A percentile compares a stretch with the other conserved stretches of the same genome.
Evolutionary conservation across 64 coral and sea anemone species (phyloP).

Genomic region (Montipora capricornis): DNA sequence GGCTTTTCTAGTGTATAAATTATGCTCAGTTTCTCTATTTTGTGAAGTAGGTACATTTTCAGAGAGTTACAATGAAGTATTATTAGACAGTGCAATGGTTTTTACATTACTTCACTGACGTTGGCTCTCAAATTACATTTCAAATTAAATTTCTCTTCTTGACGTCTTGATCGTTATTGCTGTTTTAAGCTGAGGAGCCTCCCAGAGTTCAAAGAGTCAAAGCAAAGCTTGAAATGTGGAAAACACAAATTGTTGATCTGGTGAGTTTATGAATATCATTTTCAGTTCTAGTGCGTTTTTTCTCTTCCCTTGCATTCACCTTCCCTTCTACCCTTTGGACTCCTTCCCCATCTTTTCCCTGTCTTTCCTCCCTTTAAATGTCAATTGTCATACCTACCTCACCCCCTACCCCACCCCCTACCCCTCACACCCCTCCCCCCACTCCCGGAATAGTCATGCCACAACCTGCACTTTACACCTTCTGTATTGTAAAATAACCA

Average conservation of each 20-base stretch:
- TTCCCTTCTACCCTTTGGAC: neutral
- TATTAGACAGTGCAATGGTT: too few relatives aligned
- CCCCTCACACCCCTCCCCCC: neutral
- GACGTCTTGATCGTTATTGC: neutral
- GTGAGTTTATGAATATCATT: neutral
- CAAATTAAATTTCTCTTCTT: too few relatives aligned
- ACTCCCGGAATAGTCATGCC: neutral
- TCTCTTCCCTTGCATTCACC: neutral
- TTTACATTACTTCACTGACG: too few relatives aligned
- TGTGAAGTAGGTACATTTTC: too few relatives aligned
- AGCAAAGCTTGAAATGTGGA: constrained; percentile 42
- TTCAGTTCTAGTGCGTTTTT: neutral
- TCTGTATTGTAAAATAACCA: too few relatives aligned
- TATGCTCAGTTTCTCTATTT: too few relatives aligned
- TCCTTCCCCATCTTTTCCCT: too few relatives aligned
- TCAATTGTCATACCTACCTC: too few relatives aligned
- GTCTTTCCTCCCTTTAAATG: neutral
- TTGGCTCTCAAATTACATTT: too few relatives aligned
- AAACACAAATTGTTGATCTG: neutral
- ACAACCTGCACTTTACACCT: too few relatives aligned
- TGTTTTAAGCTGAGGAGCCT: neutral
- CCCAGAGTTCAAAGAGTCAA: constrained; percentile 13
- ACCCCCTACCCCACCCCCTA: neutral
- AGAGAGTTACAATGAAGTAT: too few relatives aligned
- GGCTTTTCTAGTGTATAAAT: too few relatives aligned